Evolutionary conservation across 2,888 invertebrate genomes (phyloP).

Genomic region (Lasioglossum villosulum): DNA sequence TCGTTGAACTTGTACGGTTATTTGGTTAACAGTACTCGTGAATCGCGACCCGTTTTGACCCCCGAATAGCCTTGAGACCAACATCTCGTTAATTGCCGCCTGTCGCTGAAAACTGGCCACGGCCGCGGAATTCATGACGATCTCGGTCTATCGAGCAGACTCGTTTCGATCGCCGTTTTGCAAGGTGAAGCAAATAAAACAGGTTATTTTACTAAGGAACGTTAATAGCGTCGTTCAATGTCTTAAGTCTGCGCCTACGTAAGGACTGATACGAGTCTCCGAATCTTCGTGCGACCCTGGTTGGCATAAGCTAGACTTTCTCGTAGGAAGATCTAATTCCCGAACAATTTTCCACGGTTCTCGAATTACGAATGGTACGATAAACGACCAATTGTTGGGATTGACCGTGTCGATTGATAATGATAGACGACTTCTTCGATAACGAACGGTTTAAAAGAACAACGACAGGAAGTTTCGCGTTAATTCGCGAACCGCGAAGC

Average conservation of each 20-base stretch:
- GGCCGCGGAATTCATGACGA: background rate
- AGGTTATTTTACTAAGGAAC: background rate
- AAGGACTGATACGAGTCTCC: background rate
- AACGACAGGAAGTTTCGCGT: background rate
- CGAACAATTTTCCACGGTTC: background rate
- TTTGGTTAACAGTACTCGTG: constrained; percentile 73
- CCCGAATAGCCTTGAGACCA: constrained; percentile 39
- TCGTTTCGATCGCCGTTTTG: background rate
- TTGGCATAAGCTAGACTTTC: background rate
- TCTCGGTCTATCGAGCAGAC: background rate
- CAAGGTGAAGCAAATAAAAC: background rate
- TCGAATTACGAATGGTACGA: background rate
- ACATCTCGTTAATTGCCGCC: background rate
- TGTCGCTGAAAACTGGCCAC: background rate
- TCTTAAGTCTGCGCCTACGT: too few relatives aligned
- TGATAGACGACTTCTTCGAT: background rate
- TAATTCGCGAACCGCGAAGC: background rate
- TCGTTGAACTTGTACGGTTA: constrained; percentile 71
- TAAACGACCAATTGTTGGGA: background rate
- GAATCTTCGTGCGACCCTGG: background rate
- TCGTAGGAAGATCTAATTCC: background rate
- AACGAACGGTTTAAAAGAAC: background rate
- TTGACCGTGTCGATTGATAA: background rate
- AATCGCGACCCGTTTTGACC: constrained; percentile 57
- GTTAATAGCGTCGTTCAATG: background rate